A percentile compares a stretch with the other conserved stretches of the same genome.
Evolutionary conservation across 2,797 vertebrate species (phyloP).

Genomic region (Cygnus olor): DNA sequence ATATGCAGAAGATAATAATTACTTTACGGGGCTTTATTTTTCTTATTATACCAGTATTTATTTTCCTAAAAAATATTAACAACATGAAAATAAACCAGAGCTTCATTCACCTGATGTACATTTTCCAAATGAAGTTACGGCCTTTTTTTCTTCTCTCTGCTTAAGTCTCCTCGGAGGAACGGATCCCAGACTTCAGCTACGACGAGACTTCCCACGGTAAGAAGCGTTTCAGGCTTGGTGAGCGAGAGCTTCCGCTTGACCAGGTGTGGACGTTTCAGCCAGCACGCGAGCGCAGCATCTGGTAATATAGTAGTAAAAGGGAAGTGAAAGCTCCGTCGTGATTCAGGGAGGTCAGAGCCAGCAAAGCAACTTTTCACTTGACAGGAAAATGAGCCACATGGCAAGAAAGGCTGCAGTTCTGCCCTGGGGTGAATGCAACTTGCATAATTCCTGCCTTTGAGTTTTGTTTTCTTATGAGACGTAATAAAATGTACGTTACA

Average conservation of each 20-base stretch:
- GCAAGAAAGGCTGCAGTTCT: neutral
- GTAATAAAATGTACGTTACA: fast-evolving
- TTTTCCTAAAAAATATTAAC: neutral
- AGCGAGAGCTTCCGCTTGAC: neutral
- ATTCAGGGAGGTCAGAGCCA: neutral
- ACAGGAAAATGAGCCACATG: fast-evolving
- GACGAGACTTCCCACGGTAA: conserved; percentile 66
- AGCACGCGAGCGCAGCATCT: fast-evolving
- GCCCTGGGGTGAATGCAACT: fast-evolving
- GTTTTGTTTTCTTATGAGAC: neutral
- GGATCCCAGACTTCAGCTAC: neutral
- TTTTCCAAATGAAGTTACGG: neutral
- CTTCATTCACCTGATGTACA: neutral
- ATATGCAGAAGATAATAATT: neutral
- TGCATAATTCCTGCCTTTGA: fast-evolving
- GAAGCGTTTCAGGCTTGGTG: neutral
- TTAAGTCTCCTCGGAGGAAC: neutral
- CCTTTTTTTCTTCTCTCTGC: neutral
- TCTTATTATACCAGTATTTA: fast-evolving
- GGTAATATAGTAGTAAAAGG: neutral
- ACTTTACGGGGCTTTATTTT: fast-evolving
- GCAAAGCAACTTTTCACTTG: neutral
- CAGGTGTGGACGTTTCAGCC: neutral
- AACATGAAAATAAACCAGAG: neutral
- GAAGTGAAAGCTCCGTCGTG: fast-evolving